Evolutionary conservation across 1,140 invertebrate species (phyloP), one percentile per base, ranked within the genome.

Genomic region (Scaptomyza hsui): DNA sequence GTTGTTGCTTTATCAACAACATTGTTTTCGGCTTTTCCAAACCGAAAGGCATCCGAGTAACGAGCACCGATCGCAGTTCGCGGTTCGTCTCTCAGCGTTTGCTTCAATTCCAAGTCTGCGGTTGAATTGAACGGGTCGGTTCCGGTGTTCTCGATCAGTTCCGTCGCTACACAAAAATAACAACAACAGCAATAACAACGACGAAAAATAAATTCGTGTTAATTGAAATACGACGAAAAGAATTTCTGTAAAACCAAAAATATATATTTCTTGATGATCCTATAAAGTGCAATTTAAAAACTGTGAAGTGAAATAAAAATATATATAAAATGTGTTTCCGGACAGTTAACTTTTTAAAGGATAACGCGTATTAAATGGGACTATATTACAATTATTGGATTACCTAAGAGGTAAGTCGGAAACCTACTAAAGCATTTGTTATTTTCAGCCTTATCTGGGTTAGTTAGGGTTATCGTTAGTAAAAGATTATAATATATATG

Each of bases 61-160:
- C 61, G 55, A 79, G 29, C 56, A 29, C 6, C 26, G 59, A 74
- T 64, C 57, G 59, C 44, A 21, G 29, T 19, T 61, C 49, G 26
- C 47, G 55, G 60, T 62, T 15, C 15, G 41, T 47, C 10, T 21
- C 51, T 21, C 13, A 7, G 18, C 53, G 53, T 35, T 45, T 37
- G 32, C 70, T 81, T 86, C 78, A 86, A 82, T 88, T 82, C 67
- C 26, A 67, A 65, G 59, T 88, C 71, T 74, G 73, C 81, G 73
- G 81, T 77, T 74, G 82, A 75, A 82, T 72, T 78, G 82, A 72
- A 64, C 75, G 74, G 81, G 63, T 82, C 77, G 82, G 75, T 44
- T 67, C 59, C 72, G 67, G 53, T 51, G 45, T 41, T 55, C 59
- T 72, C 68, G 59, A 21, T 72, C 35, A 26, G 62, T 47, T 49